Conservation (phyloP, 1,140 invertebrate genomes). For the Antheraea pernyi region DNA sequence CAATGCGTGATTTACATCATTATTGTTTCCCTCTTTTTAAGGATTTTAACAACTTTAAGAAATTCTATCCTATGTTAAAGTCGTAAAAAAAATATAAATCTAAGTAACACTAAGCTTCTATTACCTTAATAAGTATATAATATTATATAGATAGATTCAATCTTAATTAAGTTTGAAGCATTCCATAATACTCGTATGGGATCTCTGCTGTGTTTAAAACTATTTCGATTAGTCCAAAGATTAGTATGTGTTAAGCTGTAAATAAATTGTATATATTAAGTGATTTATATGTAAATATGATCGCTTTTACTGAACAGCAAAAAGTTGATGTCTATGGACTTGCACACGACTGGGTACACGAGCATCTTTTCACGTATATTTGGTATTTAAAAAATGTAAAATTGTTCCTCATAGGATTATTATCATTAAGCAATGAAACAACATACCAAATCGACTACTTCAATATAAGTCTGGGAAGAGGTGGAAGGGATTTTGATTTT, state of each 20-base stretch:
- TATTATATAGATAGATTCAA: slow-evolving; percentile 64
- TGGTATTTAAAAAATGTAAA: too few relatives aligned
- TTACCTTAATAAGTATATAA: slow-evolving; percentile 39
- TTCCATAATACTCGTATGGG: slow-evolving; percentile 74
- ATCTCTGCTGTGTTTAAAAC: slow-evolving; percentile 73
- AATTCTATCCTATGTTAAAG: slow-evolving; percentile 35
- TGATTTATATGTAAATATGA: slow-evolving; percentile 63
- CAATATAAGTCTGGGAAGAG: too few relatives aligned
- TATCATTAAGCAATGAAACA: too few relatives aligned
- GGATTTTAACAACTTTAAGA: slow-evolving; percentile 9
- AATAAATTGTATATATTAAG: slow-evolving; percentile 58
- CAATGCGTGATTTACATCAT: neutral
- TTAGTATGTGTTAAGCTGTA: slow-evolving; percentile 47
- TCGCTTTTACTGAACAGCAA: slow-evolving; percentile 32
- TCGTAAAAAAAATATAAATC: neutral
- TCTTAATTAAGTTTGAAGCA: slow-evolving; percentile 70
- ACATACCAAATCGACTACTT: too few relatives aligned
- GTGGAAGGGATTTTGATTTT: too few relatives aligned
- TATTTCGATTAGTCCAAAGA: slow-evolving; percentile 63
- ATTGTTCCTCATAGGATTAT: too few relatives aligned
- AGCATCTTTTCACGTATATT: too few relatives aligned
- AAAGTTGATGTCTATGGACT: neutral
- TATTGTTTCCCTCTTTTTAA: slow-evolving; percentile 9
- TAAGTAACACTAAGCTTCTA: slow-evolving; percentile 47
- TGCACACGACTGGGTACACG: neutral